Base-by-base conservation (phyloP, 2,888 invertebrate species). In the Lordiphosa fenestrarum region DNA sequence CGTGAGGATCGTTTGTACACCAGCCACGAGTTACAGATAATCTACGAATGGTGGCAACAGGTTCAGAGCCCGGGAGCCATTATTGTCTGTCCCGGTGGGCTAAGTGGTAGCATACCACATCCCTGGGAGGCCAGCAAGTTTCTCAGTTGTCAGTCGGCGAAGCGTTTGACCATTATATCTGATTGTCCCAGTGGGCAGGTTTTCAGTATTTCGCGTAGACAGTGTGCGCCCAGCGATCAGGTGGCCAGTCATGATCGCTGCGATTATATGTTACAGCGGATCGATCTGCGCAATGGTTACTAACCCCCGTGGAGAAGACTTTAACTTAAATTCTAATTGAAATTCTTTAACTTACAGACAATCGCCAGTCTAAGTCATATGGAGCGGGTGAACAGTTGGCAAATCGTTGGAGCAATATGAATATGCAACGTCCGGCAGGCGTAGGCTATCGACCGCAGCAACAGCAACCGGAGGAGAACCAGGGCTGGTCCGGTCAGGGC, bases 121-220 rank as follows among this genome's bases (percentile, higher is more conserved):
- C 90, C 91, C 3, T 85, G 89, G 0, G 91, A 92, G 46, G 92
- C 93, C 66, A 90, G 91, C 66, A 91, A 91, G 70, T 93, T 91
- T 81, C 89, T 93, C 13, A 92, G 91, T 73, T 93, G 93, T 73
- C 92, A 91, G 90, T 91, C 91, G 60, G 92, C 92, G 0, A 88
- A 91, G 42, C 91, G 92, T 0, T 88, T 91, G 48, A 92, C 92
- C 0, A 87, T 88, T 47, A 40, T 84, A 0, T 91, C 91, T 64
- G 91, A 91, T 19, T 93, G 93, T 73, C 90, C 92, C 0, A 91
- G 91, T 0, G 92, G 91, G 9, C 57, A 59, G n/a, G 48, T 77
- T 21, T 85, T 85, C 40, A 85, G 92, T 80, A 90, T 92, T 0
- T 72, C 73, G 0, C 73, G 89, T 1, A 88, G 88, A 10, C 86